Base-by-base conservation (phyloP, 2,113 vertebrate species). In the Notarius quadriscutis region DNA sequence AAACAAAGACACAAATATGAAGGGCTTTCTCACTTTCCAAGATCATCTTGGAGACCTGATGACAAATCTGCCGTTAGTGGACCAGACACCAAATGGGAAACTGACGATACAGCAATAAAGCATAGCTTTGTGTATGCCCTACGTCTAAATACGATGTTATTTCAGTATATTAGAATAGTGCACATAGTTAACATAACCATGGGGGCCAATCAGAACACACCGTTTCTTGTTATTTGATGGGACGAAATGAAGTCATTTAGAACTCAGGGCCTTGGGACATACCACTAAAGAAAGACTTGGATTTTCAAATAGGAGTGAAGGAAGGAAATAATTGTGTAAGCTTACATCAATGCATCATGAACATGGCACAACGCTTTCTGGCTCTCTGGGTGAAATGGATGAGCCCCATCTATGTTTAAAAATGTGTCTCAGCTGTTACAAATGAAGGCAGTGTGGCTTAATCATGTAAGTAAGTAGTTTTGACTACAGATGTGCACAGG, bases 41-140 rank as follows among this genome's bases (percentile, higher is more conserved):
- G 93, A 92, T 90, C 62, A 82, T 91, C 91, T 93, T 88, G 89
- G 90, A 91, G 92, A 91, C 92, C 91, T 94, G 89, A 85, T 90
- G 91, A 93, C 92, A 94, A 93, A 93, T 91, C 91, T 93, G 93
- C 91, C 93, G 92, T 94, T 92, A 90, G 51, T 92, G 90, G 91
- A 88, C 82, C 92, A 92, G 93, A 90, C 91, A 89, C 93, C 91
- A 93, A 90, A 92, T 93, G 90, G 92, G 92, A 93, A 91, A 92
- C 92, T 94, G 93, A 93, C 90, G 91, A 93, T 93, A 93, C 93
- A 95, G 94, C 95, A 95, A 95, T 95, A 95, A 95, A 94, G 93
- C 93, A 93, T 93, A 88, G 86, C 93, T 93, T 92, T 95, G 93
- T 95, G 92, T 94, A 90, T 93, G 93, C 94, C 94, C 94, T 91